Base-by-base conservation (phyloP, 2,888 invertebrate species). In the Acleris cristana region DNA sequence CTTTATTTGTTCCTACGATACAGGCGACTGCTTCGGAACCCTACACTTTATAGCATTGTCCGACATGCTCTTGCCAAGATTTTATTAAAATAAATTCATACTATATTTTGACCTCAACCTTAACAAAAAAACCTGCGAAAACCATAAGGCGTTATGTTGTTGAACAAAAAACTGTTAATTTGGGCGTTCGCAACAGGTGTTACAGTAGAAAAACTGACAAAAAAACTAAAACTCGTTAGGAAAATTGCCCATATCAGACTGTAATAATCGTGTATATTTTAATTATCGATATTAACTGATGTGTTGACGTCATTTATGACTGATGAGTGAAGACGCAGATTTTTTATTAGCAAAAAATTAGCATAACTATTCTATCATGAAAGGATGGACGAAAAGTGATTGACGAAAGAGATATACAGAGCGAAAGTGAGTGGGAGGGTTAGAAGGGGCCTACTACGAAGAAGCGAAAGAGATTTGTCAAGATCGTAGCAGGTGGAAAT, bases 71-170 rank as follows among this genome's bases (percentile, higher is more conserved):
- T 21, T 21, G 21, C 21, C 21, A 1, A 3, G 21, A 2, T 21
- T 23, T 40, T 40, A 14, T 4, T 40, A 4, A 14, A 40, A 40
- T 5, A 40, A 40, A 14, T 14, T 40, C 40, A 14, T 14, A 0
- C 14, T 14, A 12, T 40, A 40, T 40, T 14, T 40, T 40, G 14
- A 14, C n/a, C 26, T 18, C 12, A 34, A 51, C 19, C 34, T 3
- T 2, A 19, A 34, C 54, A 65, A 65, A 65, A 65, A 65, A 59
- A 40, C 6, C n/a, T 12, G 65, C 65, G 54, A 54, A 65, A 65
- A 48, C 49, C 53, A 59, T 65, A 65, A 58, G 26, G 18, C 48
- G 56, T 19, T 48, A 51, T 18, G 48, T 18, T n/a, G 55, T 40
- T 55, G 7, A 23, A n/a, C 53, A 59, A 59, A 65, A 65, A 54